Percentiles rank a stretch among this genome's conserved stretches.
Evolutionary conservation across 1,140 invertebrate genomes (phyloP).

Genomic region (Hyles euphorbiae): DNA sequence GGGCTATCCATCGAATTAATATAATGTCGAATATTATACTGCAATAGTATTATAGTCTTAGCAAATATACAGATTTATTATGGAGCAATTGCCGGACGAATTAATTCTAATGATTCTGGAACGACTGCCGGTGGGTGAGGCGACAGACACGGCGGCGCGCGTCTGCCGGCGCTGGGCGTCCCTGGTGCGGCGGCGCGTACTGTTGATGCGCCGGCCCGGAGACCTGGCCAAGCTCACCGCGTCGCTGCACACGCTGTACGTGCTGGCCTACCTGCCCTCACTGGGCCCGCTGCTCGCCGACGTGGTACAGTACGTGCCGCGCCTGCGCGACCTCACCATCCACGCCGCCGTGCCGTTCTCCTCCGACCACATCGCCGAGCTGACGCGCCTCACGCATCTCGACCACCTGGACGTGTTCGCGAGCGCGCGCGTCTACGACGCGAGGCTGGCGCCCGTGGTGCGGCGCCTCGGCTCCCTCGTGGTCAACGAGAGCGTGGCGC

Average conservation of each 20-base stretch:
- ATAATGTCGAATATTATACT: too few relatives aligned
- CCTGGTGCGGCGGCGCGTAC: conserved; percentile 4
- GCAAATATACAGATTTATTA: conserved; percentile 1
- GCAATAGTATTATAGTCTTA: too few relatives aligned
- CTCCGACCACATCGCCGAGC: background rate
- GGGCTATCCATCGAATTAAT: too few relatives aligned
- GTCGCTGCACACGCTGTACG: conserved; percentile 5
- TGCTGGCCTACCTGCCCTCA: conserved; percentile 14
- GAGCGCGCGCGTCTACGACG: conserved; percentile 4
- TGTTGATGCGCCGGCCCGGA: background rate
- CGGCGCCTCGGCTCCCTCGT: conserved; percentile 21
- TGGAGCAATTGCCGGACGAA: conserved; percentile 37
- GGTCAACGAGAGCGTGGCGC: conserved; percentile 20
- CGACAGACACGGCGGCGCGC: conserved; percentile 8
- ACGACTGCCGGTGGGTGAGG: conserved; percentile 15
- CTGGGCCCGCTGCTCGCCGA: background rate
- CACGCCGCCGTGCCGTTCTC: conserved; percentile 9
- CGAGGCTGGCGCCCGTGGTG: background rate
- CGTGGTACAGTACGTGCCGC: background rate
- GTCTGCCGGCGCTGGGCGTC: conserved; percentile 28
- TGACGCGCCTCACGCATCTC: conserved; percentile 21
- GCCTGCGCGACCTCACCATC: conserved; percentile 14
- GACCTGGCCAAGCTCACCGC: conserved; percentile 1
- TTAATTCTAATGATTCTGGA: conserved; percentile 33
- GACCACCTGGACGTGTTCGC: conserved; percentile 34